Conservation (phyloP, 2,797 vertebrate species). For the Myiotriccus ornatus region DNA sequence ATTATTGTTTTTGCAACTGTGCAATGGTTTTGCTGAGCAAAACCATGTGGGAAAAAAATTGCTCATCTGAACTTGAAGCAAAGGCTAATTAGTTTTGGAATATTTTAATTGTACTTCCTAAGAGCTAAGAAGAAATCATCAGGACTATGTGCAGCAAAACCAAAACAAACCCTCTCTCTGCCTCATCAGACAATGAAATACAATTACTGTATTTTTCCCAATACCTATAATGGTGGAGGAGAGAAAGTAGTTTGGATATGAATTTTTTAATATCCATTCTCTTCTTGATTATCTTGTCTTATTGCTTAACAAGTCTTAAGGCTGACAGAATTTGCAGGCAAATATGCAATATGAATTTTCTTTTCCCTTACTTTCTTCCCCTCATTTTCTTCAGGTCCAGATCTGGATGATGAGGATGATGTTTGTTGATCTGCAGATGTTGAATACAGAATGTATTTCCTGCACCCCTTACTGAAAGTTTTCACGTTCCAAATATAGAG, state of each 20-base stretch:
- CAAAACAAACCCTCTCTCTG: not conserved
- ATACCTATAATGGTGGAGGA: not conserved
- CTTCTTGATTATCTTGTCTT: not conserved
- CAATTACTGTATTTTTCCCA: not conserved
- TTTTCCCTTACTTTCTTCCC: not conserved
- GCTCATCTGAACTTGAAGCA: not conserved
- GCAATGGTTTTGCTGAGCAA: not conserved
- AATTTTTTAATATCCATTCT: not conserved
- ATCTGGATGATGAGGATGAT: not conserved
- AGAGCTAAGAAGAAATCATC: not conserved
- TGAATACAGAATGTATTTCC: not conserved
- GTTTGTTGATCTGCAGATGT: not conserved
- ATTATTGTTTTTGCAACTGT: not conserved
- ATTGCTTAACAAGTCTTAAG: not conserved
- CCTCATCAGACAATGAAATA: not conserved
- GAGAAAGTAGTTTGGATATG: not conserved
- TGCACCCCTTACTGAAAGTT: not conserved
- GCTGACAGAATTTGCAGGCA: not conserved
- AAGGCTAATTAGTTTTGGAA: not conserved
- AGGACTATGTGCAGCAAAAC: not conserved
- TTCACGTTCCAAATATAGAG: not conserved
- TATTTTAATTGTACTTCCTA: not conserved
- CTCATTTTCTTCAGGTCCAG: not conserved
- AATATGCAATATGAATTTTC: not conserved
- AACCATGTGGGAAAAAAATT: not conserved